Evolutionary conservation across 2,888 invertebrate genomes (phyloP), one percentile per base, ranked within the genome.

Genomic region (Notocelia uddmanniana): DNA sequence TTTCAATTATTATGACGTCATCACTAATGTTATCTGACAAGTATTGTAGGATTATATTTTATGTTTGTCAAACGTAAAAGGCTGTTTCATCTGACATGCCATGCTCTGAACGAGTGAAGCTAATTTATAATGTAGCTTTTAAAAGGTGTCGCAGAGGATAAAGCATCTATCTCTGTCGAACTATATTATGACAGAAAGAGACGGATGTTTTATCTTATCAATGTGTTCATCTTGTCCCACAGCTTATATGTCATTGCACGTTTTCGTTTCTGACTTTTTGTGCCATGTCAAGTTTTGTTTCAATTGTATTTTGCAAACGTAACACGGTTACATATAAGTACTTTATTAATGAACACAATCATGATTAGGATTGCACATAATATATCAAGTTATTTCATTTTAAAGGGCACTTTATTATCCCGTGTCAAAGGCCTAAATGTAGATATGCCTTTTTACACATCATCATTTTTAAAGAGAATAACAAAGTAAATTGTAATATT

Each of bases 401-500:
- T 70, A 70, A 70, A 64, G 58, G 37, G 64, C 55, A 55, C 64
- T 54, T 58, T 50, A 34, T 70, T 23, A 37, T 54, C 52, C 15
- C 52, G 21, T 37, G 26, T n/a, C 34, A 37, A 41, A 52, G 52
- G 37, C 21, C 37, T 64, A 21, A 52, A 18, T 52, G 52, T 64
- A 37, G 34, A 21, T 48, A 62, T n/a, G 62, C 48, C 52, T 48
- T 52, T 63, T 54, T 21, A 54, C 52, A 21, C 34, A 23, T 21
- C 64, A 54, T 60, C 13, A 60, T 34, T 34, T 45, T 69, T 70
- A 59, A 64, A 70, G 50, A 60, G 21, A 50, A 67, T 67, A 71
- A 71, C 71, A 71, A 71, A 67, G 45, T 71, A 67, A 78, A 74
- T 82, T 93, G 92, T 93, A 92, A 92, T 91, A 90, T 91, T 90